Conservation (phyloP, 2,888 invertebrate species). For the Noctua comes region DNA sequence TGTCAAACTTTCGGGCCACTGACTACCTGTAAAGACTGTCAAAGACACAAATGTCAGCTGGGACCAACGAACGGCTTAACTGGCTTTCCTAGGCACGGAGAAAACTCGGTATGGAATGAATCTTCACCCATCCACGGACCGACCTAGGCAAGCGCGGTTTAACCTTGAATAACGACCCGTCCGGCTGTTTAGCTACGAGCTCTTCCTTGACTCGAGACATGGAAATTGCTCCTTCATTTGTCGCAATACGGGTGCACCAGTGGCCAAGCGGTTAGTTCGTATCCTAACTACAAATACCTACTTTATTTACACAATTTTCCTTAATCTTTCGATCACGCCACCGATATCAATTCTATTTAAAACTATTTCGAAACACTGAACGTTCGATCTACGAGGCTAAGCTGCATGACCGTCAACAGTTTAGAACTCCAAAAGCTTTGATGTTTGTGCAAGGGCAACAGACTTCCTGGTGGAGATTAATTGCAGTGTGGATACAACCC, state of each 20-base stretch:
- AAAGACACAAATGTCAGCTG: neutral
- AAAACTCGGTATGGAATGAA: neutral
- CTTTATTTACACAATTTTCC: constrained; percentile 30
- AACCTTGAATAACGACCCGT: neutral
- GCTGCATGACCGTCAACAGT: neutral
- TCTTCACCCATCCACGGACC: neutral
- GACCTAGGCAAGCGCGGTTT: neutral
- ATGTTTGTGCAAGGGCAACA: neutral
- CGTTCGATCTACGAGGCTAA: neutral
- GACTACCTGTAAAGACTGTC: neutral
- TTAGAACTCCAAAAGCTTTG: constrained; percentile 2
- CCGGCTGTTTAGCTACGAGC: neutral
- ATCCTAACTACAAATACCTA: neutral
- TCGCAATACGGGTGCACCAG: neutral
- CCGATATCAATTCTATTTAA: constrained; percentile 16
- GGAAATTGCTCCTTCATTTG: neutral
- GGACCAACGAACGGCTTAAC: neutral
- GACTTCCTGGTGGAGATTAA: neutral
- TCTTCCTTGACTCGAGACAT: neutral
- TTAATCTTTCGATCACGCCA: constrained; percentile 30
- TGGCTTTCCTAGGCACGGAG: neutral
- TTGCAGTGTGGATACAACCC: neutral
- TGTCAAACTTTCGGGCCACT: neutral
- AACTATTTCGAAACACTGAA: constrained; percentile 19
- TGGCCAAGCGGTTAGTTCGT: neutral